phyloP scores from a whole-genome alignment of 2,113 vertebrate species.

The Entelurus aequoreus region DNA sequence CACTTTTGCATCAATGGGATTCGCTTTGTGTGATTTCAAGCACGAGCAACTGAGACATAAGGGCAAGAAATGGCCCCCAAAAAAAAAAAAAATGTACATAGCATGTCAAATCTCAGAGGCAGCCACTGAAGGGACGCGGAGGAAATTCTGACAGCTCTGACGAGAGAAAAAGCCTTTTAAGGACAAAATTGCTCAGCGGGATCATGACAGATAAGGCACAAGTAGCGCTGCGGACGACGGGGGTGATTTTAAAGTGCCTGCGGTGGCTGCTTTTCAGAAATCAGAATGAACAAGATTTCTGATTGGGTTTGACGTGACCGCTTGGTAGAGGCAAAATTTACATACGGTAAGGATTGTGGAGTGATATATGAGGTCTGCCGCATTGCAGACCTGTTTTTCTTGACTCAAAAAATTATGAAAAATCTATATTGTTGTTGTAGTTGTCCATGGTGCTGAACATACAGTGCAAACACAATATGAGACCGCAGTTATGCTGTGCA shows the following conservation, averaged over 20 bases:
- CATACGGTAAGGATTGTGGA: neutral
- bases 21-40: conserved; percentile 8
- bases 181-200: conserved; percentile 45
- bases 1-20: conserved; percentile 21
- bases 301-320: conserved; percentile 38
- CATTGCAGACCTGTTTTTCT: neutral
- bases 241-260: conserved; percentile 51
- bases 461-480: neutral
- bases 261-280: conserved; percentile 43
- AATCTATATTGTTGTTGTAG: neutral
- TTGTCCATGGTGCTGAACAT: no score
- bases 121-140: conserved; percentile 21
- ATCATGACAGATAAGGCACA: conserved; percentile 48
- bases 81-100: conserved; percentile 28
- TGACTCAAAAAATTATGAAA: neutral
- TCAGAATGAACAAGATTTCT: conserved; percentile 36
- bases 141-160: conserved; percentile 40
- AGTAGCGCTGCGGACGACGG: conserved; percentile 18
- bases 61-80: conserved; percentile 11
- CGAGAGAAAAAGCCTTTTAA: conserved; percentile 54
- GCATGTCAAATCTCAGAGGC: conserved; percentile 47
- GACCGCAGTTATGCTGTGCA: conserved; percentile 40
- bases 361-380: conserved; percentile 16
- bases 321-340: conserved; percentile 17
- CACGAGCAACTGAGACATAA: conserved; percentile 10